These are phyloP conservation scores for Agraylea sexmaculata DNA, from an alignment of 1,140 invertebrate species.

Conservation along the genomic window DNA sequence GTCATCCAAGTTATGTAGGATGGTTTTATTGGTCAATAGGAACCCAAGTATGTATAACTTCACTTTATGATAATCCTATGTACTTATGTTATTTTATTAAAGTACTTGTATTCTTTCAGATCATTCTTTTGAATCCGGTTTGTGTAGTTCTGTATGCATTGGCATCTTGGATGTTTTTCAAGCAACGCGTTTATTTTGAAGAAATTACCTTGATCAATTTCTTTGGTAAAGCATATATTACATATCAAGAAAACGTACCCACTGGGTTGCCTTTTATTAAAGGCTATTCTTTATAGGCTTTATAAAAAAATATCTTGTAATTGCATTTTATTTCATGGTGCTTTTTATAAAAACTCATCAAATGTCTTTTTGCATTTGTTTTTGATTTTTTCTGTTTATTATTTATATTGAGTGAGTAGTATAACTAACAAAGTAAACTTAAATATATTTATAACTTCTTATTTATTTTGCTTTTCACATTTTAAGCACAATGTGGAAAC, in stretches of 20 bases:
- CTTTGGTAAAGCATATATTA: constrained; percentile 79
- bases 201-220: constrained; percentile 88
- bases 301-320: too few relatives aligned
- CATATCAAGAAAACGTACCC: constrained; percentile 78
- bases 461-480: too few relatives aligned
- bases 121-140: constrained; percentile 84
- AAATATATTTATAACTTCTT: too few relatives aligned
- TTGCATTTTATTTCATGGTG: too few relatives aligned
- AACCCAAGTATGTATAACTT: constrained; percentile 69
- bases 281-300: constrained; percentile 46
- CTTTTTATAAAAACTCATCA: too few relatives aligned
- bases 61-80: constrained; percentile 2
- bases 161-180: constrained; percentile 87
- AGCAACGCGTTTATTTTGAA: constrained; percentile 77
- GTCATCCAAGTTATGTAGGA: constrained; percentile 93
- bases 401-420: too few relatives aligned
- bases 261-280: constrained; percentile 89
- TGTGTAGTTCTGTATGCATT: constrained; percentile 72
- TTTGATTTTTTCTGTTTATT: too few relatives aligned
- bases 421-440: too few relatives aligned
- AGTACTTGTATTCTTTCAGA: constrained; percentile 40
- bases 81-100: background rate
- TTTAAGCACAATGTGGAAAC: too few relatives aligned
- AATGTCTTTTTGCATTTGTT: too few relatives aligned
- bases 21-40: constrained; percentile 99